These are phyloP conservation scores for Acipenser oxyrinchus DNA, from an alignment of 2,797 vertebrate species.

Conservation along the genomic window DNA sequence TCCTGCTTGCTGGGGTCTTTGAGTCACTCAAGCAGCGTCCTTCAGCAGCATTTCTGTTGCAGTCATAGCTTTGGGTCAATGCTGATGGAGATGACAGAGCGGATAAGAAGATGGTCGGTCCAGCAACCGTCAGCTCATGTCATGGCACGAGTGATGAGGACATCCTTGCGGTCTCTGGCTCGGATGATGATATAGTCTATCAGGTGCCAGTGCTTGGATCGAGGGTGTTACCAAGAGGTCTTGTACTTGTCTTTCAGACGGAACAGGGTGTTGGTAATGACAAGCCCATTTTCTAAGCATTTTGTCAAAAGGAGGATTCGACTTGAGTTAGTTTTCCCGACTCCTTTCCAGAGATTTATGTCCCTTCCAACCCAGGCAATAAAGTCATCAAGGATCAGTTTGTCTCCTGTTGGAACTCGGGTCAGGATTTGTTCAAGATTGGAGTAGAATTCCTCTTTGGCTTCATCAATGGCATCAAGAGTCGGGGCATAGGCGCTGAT, in stretches of 20 bases:
- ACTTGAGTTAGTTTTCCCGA: slow-evolving; percentile 15
- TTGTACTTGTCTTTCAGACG: slow-evolving; percentile 10
- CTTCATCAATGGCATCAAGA: no score
- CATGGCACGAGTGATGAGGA: no score
- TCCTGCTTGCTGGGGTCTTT: no score
- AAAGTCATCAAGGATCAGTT: slow-evolving; percentile 5
- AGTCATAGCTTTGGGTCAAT: no score
- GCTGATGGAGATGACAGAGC: no score
- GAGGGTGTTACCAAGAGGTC: slow-evolving; percentile 12
- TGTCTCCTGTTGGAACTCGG: slow-evolving; percentile 1
- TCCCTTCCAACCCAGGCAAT: slow-evolving; percentile 3
- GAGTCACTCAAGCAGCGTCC: no score
- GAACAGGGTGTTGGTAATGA: slow-evolving; percentile 8
- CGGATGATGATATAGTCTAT: slow-evolving; percentile 17
- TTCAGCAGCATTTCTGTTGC: no score
- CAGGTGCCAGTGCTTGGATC: slow-evolving; percentile 13
- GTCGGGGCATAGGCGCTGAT: no score
- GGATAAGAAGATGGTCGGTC: no score
- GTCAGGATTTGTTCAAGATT: not conserved
- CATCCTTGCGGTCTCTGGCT: slow-evolving; percentile 6
- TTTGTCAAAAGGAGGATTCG: slow-evolving; percentile 5
- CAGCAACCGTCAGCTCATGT: no score
- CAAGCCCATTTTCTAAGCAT: slow-evolving; percentile 10
- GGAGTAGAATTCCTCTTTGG: no score
- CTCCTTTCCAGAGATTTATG: not conserved